Base-by-base conservation (phyloP, 2,113 vertebrate genomes). In the Prolemur simus region DNA sequence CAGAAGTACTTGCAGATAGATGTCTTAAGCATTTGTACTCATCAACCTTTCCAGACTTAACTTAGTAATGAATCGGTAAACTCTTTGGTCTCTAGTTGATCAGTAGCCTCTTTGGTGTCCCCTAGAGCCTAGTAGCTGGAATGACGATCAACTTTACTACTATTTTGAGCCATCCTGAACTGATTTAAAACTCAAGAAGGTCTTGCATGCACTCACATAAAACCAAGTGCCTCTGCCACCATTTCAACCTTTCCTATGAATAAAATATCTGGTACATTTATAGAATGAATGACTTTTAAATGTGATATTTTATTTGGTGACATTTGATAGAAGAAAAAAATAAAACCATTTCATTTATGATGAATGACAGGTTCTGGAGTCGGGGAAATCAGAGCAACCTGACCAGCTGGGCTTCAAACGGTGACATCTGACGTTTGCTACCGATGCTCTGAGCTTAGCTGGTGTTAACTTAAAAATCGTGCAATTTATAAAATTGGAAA, bases 1-100 rank as follows among this genome's bases (percentile, higher is more conserved):
- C 4, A 14, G 0, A 42, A 69, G 29, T 4, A 29, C 11, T 23
- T 15, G 15, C 4, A 0, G 1, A 1, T 5, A 0, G 1, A 1
- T 5, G 9, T 32, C 54, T 23, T 27, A 7, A 6, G 1, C 5
- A 2, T 37, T 15, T 47, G 34, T 27, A 12, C 2, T 29, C 47
- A 34, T 8, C 37, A 13, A 10, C 13, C 23, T 32, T 13, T 34
- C 12, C 83, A 83, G 17, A n/a, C 32, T 21, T 27, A 37, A 13
- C 25, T 60, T 63, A 6, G 20, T 21, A n/a, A 54, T 2, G 23
- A 34, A 58, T 25, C 39, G 25, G 20, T 32, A 71, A 11, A 39
- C 52, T 32, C 17, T 8, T 29, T 11, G 10, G 52, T 18, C 27
- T 7, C 42, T 18, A 0, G n/a, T 3, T 18, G 14, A 20, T 45